Base-by-base conservation (phyloP, 2,888 invertebrate species). In the Odontothrips loti region DNA sequence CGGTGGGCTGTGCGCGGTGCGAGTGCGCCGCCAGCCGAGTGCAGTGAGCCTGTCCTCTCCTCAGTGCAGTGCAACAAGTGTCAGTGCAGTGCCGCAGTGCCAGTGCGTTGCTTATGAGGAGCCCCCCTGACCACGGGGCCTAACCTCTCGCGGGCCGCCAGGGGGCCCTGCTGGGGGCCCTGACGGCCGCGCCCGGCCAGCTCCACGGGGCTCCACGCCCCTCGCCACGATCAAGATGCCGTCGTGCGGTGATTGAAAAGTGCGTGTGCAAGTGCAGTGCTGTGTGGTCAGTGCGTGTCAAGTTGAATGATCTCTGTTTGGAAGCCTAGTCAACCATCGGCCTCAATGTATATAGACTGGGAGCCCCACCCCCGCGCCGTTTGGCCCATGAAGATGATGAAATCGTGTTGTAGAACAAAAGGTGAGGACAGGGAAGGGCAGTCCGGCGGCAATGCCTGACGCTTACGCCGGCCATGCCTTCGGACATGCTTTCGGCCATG, bases 381-480 rank as follows among this genome's bases (percentile, higher is more conserved):
- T 9, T 75, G 68, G 68, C 23, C 68, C 68, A 75, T 75, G 68
- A 75, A 75, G 68, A 75, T 27, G 68, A 75, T 75, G 68, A 75
- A 75, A 27, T 75, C 68, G 68, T 75, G 68, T 75, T 75, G 68
- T 75, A 23, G 68, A 75, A 75, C 68, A 75, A 75, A 75, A 75
- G 68, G 68, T 75, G 68, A 75, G 68, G 68, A 12, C 23, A 27
- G n/a, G 68, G 68, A 68, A 11, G 68, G 23, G n/a, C 51, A n/a
- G 51, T 15, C 51, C 51, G 15, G 17, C 51, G 51, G 3, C 34
- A 43, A 2, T 43, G 34, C 34, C 34, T 43, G 34, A 43, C 34
- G 34, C 3, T 6, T 43, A n/a, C n/a, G 58, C 58, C 58, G 58
- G 58, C 58, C 58, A n/a, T n/a, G n/a, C n/a, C n/a, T n/a, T 17